phyloP scores from a whole-genome alignment of 2,797 vertebrate genomes.

The Arrhamphus sclerolepis region DNA sequence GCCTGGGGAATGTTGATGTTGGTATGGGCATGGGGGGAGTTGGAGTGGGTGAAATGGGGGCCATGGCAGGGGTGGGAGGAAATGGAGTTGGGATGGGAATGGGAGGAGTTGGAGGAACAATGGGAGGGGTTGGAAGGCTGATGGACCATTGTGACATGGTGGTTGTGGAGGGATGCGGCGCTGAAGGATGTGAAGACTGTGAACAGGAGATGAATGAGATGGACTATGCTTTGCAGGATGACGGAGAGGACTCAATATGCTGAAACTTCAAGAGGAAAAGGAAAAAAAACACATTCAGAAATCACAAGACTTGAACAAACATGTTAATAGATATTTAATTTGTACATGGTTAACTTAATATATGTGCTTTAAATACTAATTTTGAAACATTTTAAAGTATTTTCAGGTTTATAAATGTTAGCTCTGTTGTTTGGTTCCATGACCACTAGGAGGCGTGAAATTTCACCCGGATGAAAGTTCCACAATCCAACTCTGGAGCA shows the following conservation, averaged over 20 bases:
- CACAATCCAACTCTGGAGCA: no score
- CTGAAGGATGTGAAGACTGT: constrained; percentile 81
- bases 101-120: constrained; percentile 12
- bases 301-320: background rate
- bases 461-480: no score
- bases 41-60: constrained; percentile 24
- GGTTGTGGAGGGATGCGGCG: constrained; percentile 73
- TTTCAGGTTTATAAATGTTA: background rate
- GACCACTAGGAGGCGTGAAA: no score
- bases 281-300: background rate
- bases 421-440: background rate
- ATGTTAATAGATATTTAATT: background rate
- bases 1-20: constrained; percentile 12
- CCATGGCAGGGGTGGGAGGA: constrained; percentile 15
- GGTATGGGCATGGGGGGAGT: constrained; percentile 28
- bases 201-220: constrained; percentile 79
- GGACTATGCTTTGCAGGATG: constrained; percentile 65
- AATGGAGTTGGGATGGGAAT: constrained; percentile 9
- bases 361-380: no score
- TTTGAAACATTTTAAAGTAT: background rate
- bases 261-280: constrained; percentile 17
- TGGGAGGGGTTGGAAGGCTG: constrained; percentile 33
- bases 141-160: constrained; percentile 64
- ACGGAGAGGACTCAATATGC: constrained; percentile 72
- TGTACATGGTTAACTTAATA: background rate